Conservation (phyloP, 2,888 invertebrate species). For the Parascotia fuliginaria region DNA sequence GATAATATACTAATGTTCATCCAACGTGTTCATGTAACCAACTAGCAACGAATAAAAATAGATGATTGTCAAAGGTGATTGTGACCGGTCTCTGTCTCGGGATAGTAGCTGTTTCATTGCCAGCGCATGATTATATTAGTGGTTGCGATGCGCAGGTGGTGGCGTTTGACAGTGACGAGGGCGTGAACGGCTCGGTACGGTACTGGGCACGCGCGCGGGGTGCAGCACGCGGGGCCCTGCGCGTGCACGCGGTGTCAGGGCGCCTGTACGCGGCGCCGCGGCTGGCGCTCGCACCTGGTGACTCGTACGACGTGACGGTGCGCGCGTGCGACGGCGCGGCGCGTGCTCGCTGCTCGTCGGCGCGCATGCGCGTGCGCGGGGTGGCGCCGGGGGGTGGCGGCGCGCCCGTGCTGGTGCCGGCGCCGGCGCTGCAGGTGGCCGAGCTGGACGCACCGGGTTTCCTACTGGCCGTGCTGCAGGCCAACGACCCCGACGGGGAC, state of each 20-base stretch:
- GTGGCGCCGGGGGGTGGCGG: slow-evolving; percentile 85
- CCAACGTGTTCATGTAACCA: slow-evolving; percentile 21
- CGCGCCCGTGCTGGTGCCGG: slow-evolving; percentile 87
- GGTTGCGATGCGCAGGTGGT: slow-evolving; percentile 89
- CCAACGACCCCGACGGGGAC: slow-evolving; percentile 94
- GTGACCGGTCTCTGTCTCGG: too few species aligned
- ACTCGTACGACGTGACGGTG: slow-evolving; percentile 58
- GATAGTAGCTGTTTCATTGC: too few species aligned
- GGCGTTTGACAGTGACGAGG: slow-evolving; percentile 93
- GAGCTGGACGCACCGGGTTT: slow-evolving; percentile 95
- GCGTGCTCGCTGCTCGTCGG: slow-evolving; percentile 90
- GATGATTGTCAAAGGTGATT: too few species aligned
- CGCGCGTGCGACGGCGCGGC: slow-evolving; percentile 93
- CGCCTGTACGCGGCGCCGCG: slow-evolving; percentile 90
- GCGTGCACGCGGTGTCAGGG: slow-evolving; percentile 93
- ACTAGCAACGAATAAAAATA: too few species aligned
- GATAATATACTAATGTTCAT: too few species aligned
- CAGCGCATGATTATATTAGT: too few species aligned
- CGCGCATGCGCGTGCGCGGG: slow-evolving; percentile 89
- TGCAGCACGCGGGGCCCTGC: slow-evolving; percentile 91
- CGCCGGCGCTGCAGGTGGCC: slow-evolving; percentile 89
- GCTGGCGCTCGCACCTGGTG: slow-evolving; percentile 87
- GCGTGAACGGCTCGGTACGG: slow-evolving; percentile 92
- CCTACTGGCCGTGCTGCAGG: slow-evolving; percentile 94
- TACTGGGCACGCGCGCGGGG: slow-evolving; percentile 90